Evolutionary conservation across 2,797 vertebrate genomes (phyloP).

Genomic region (Scleropages formosus): DNA sequence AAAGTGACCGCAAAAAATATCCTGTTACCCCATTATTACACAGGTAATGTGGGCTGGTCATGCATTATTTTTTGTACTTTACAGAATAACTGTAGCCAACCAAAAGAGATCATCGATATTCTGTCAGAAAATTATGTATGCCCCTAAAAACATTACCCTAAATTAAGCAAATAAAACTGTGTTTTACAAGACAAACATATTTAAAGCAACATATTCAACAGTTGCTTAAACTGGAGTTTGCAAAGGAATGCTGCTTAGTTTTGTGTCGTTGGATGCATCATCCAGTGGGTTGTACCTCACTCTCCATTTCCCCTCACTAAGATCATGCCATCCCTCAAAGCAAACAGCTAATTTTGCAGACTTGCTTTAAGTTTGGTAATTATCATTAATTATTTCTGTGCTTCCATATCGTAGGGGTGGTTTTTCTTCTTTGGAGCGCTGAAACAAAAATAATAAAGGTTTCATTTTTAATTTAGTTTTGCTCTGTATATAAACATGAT

Average conservation of each 20-base stretch:
- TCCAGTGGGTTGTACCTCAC: too few species aligned
- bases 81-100: too few species aligned
- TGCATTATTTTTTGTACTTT: too few species aligned
- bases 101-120: too few species aligned
- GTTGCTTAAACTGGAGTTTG: too few species aligned
- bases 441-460: slow-evolving; percentile 36
- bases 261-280: neutral
- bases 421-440: slow-evolving; percentile 40
- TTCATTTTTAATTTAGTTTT: slow-evolving; percentile 43
- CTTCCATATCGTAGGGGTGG: slow-evolving; percentile 40
- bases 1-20: neutral
- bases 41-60: too few species aligned
- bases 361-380: neutral
- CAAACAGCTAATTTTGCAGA: slow-evolving; percentile 32
- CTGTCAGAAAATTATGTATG: too few species aligned
- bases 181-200: too few species aligned
- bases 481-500: slow-evolving; percentile 63
- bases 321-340: neutral
- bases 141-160: too few species aligned
- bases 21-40: neutral
- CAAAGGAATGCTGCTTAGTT: too few species aligned
- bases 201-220: too few species aligned
- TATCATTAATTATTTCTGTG: slow-evolving; percentile 35
- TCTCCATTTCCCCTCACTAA: neutral
- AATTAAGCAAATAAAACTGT: too few species aligned